A percentile compares a stretch with the other conserved stretches of the same genome.
These are phyloP conservation scores for Scomber scombrus DNA, from an alignment of 2,113 vertebrate species.

Conservation along the genomic window DNA sequence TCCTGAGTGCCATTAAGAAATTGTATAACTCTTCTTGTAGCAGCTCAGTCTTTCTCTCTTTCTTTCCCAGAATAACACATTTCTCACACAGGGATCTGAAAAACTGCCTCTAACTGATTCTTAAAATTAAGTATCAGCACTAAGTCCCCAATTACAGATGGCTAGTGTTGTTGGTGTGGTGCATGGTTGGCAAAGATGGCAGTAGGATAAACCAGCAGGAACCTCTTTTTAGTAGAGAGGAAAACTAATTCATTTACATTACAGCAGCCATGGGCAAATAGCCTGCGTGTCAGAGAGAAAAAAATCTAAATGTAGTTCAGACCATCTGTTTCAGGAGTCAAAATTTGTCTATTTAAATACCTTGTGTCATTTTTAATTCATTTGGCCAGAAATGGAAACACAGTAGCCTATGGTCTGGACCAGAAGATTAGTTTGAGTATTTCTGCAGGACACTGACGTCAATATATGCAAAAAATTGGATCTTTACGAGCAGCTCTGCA, in stretches of 20 bases:
- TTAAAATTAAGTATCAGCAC: conserved; percentile 38
- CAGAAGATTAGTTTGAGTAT: conserved; percentile 51
- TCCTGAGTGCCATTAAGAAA: conserved; percentile 32
- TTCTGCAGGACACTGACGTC: conserved; percentile 63
- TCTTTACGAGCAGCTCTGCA: conserved; percentile 23
- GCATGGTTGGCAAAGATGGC: conserved; percentile 10
- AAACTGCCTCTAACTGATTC: conserved; percentile 34
- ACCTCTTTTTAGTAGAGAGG: conserved; percentile 35
- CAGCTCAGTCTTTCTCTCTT: conserved; percentile 39
- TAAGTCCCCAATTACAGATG: conserved; percentile 49
- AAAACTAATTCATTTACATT: conserved; percentile 54
- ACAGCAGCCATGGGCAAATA: conserved; percentile 34
- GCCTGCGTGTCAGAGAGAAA: conserved; percentile 3
- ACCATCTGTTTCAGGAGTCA: conserved; percentile 75
- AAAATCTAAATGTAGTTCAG: conserved; percentile 47
- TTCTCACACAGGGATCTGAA: conserved; percentile 26
- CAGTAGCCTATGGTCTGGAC: conserved; percentile 40
- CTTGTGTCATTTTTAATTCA: conserved; percentile 62
- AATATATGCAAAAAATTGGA: conserved; percentile 36
- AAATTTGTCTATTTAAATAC: conserved; percentile 64
- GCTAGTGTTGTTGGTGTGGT: conserved; percentile 38
- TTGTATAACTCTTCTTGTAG: conserved; percentile 22
- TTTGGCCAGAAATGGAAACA: conserved; percentile 64
- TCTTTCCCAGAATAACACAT: conserved; percentile 31
- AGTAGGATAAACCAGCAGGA: conserved; percentile 50